Evolutionary conservation across 2,888 invertebrate genomes (phyloP).

Genomic region (Cephus spinipes): DNA sequence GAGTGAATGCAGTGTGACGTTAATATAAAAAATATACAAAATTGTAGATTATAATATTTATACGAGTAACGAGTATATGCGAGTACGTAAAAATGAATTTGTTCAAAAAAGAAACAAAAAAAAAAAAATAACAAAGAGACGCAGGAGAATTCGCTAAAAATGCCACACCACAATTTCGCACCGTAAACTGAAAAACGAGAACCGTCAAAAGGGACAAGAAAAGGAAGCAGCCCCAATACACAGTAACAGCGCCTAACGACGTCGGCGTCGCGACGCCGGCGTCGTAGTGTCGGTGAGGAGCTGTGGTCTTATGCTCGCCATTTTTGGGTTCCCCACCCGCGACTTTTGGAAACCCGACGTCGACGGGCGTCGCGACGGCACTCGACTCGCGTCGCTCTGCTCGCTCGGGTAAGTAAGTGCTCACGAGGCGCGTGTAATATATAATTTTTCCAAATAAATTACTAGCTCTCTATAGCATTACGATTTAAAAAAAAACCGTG

Average conservation of each 20-base stretch:
- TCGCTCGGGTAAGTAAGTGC: slow-evolving; percentile 66
- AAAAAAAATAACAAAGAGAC: background rate
- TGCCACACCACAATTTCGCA: background rate
- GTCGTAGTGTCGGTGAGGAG: slow-evolving; percentile 16
- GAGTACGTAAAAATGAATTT: background rate
- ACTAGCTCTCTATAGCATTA: background rate
- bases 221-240: background rate
- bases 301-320: slow-evolving; percentile 52
- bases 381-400: slow-evolving; percentile 65
- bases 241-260: background rate
- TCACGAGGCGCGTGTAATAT: background rate
- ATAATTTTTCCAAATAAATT: background rate
- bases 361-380: slow-evolving; percentile 45
- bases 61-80: background rate
- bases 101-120: background rate
- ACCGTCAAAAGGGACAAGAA: background rate
- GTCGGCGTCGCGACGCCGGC: slow-evolving; percentile 1
- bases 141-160: background rate
- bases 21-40: background rate
- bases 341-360: slow-evolving; percentile 37
- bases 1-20: background rate
- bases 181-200: background rate
- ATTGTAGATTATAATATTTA: background rate
- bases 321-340: slow-evolving; percentile 66
- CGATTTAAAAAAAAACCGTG: background rate